These are phyloP conservation scores for Lordiphosa andalusiaca DNA, from an alignment of 2,888 invertebrate species.

Conservation along the genomic window DNA sequence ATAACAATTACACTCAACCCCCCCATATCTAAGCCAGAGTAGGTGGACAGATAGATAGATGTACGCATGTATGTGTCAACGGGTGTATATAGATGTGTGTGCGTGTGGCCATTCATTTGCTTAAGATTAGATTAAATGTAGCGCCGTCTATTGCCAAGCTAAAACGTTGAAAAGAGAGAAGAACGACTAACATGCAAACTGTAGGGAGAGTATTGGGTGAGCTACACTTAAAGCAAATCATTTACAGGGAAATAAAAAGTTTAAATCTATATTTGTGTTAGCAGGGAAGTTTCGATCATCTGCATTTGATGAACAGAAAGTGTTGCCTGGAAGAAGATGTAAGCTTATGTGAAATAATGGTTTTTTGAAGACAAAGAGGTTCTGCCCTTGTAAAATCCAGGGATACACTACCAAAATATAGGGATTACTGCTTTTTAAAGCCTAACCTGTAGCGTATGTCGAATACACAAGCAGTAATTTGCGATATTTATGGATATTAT, in stretches of 20 bases:
- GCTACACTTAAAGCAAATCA: background rate
- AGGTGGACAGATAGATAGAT: conserved; percentile 35
- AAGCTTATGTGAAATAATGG: too few species aligned
- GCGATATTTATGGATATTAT: too few species aligned
- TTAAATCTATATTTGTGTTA: too few species aligned
- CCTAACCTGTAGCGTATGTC: too few species aligned
- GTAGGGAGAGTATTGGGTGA: background rate
- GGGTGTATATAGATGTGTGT: conserved; percentile 12
- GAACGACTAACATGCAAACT: conserved; percentile 10
- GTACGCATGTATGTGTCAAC: conserved; percentile 9
- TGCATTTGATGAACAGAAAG: too few species aligned
- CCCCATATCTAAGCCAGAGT: conserved; percentile 39
- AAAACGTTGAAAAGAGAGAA: conserved; percentile 10
- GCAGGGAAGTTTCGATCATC: too few species aligned
- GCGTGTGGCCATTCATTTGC: conserved; percentile 45
- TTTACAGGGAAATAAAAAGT: background rate
- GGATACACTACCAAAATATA: too few species aligned
- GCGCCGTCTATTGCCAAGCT: conserved; percentile 33
- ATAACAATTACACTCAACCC: conserved; percentile 14
- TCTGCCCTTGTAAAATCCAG: too few species aligned
- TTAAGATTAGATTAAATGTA: conserved; percentile 64
- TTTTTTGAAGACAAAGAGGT: too few species aligned
- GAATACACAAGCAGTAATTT: too few species aligned
- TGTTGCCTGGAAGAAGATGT: too few species aligned
- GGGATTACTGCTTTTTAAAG: too few species aligned